Conservation (phyloP, 2,888 invertebrate species). For the Dioctria rufipes region DNA sequence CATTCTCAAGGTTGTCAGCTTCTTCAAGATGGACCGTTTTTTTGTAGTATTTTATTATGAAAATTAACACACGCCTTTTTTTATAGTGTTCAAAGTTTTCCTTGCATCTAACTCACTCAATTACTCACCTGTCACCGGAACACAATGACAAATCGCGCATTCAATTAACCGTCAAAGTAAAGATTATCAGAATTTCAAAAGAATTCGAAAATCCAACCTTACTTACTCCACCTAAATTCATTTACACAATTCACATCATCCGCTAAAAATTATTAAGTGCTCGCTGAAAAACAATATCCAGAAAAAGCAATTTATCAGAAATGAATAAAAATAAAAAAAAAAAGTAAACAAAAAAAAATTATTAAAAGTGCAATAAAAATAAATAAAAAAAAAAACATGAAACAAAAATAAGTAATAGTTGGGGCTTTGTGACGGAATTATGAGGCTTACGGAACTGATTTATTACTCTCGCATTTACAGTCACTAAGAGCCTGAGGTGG, state of each 20-base stretch:
- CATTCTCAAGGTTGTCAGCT: too few relatives aligned
- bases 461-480: constrained; percentile 43
- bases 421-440: constrained; percentile 51
- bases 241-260: constrained; percentile 11
- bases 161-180: too few relatives aligned
- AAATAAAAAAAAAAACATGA: constrained; percentile 1
- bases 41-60: too few relatives aligned
- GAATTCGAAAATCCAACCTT: too few relatives aligned
- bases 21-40: too few relatives aligned
- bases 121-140: too few relatives aligned
- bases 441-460: constrained; percentile 47
- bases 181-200: too few relatives aligned
- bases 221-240: neutral
- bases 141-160: too few relatives aligned
- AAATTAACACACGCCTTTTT: too few relatives aligned
- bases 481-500: constrained; percentile 15
- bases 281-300: constrained; percentile 30
- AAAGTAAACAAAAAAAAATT: neutral
- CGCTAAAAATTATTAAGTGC: constrained; percentile 17
- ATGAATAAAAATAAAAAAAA: constrained; percentile 12
- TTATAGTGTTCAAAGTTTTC: too few relatives aligned
- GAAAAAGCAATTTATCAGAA: constrained; percentile 33
- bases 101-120: too few relatives aligned
- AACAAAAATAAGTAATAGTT: constrained; percentile 47
- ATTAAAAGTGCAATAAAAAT: constrained; percentile 39